Evolutionary conservation across 2,113 vertebrate genomes (phyloP), one percentile per base, ranked within the genome.

Genomic region (rabbit (Oryctolagus cuniculus)): DNA sequence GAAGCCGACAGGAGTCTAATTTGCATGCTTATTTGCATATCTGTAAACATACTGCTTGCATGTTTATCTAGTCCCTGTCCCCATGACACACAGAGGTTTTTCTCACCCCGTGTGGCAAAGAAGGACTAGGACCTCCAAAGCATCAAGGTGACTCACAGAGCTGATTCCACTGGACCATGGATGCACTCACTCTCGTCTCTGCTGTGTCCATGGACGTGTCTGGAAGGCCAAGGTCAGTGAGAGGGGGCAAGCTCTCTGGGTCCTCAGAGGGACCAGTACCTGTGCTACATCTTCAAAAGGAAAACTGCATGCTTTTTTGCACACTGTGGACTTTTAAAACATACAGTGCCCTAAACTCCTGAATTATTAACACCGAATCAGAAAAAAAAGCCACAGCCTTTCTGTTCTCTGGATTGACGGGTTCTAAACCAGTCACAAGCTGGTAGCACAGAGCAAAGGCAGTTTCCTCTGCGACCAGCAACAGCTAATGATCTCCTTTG

Each of bases 11-110:
- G 92, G 89, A 97, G 69, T 94, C 94, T 98, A 95, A 97, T 98
- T 97, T 97, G 89, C 84, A 92, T 95, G 92, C 84, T 87, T 92
- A 84, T 97, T 97, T 98, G 95, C 93, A 97, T 94, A 94, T 97
- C 91, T 90, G 93, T 96, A 97, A 96, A 98, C 95, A 97, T 79
- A 84, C 87, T 74, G 67, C 84, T 96, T 81, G 78, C 89, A 92
- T 96, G 96, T 97, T 97, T 97, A 97, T 91, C 55, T 94, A 95
- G 81, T 88, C 73, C 36, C 70, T 90, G 84, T 63, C 90, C 81
- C 63, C 74, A 25, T 72, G 90, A 96, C 92, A 87, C n/a, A 77
- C 31, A 74, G 66, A 80, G 63, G 80, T 63, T 93, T 94, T 79
- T 49, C 69, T 95, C 83, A 81, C 38, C 73, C 72, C 49, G 11